Evolutionary conservation across 2,888 invertebrate species (phyloP).

Genomic region (Cordilura impudica): DNA sequence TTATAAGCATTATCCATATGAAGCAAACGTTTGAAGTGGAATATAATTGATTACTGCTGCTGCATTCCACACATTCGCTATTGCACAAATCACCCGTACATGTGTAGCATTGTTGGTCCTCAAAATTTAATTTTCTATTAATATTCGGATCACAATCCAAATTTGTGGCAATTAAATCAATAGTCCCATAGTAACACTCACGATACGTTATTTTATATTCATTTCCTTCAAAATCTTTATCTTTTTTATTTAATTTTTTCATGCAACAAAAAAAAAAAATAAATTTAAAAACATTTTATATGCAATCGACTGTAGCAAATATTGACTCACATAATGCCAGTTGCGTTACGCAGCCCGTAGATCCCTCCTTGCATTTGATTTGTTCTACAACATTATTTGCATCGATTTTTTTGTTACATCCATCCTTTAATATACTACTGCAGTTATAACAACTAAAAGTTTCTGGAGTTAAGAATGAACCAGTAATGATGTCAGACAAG

Average conservation of each 20-base stretch:
- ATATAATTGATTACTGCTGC: too few relatives aligned
- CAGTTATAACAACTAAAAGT: background rate
- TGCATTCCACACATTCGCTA: too few relatives aligned
- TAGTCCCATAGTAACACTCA: background rate
- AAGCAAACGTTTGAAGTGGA: too few relatives aligned
- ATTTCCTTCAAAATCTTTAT: too few relatives aligned
- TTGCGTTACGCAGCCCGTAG: background rate
- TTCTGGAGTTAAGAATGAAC: background rate
- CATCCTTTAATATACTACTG: background rate
- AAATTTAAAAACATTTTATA: too few relatives aligned
- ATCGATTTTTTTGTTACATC: background rate
- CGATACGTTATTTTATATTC: background rate
- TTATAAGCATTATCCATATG: too few relatives aligned
- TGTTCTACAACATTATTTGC: background rate
- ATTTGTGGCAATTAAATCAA: background rate
- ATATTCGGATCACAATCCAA: background rate
- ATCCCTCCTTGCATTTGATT: background rate
- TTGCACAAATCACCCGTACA: background rate
- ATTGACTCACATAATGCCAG: too few relatives aligned
- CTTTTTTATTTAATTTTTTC: too few relatives aligned
- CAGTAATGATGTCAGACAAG: too few relatives aligned
- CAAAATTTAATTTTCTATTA: background rate
- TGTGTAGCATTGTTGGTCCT: background rate
- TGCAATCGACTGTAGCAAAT: too few relatives aligned
- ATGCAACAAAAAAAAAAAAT: too few relatives aligned